phyloP scores from a whole-genome alignment of 2,113 vertebrate genomes.

The Cololabis saira region DNA sequence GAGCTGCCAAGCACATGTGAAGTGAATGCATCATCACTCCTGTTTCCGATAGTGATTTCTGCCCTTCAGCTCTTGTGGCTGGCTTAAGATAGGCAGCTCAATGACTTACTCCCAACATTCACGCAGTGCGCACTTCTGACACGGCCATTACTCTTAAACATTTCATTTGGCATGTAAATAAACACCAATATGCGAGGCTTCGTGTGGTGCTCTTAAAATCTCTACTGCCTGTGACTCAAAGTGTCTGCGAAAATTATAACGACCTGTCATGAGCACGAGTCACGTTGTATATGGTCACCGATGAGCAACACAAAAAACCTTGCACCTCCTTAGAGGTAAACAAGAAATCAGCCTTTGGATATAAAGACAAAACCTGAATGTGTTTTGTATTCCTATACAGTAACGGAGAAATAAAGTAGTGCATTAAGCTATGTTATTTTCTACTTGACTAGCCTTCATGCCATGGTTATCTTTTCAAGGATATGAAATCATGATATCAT shows the following conservation, averaged over 20 bases:
- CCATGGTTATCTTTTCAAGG: no score
- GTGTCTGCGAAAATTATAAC: background rate
- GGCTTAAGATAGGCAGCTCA: constrained; percentile 60
- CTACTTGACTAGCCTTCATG: no score
- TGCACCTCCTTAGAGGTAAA: no score
- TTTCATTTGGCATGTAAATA: constrained; percentile 40
- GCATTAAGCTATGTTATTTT: no score
- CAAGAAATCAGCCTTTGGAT: no score
- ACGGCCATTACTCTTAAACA: constrained; percentile 28
- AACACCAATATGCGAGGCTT: constrained; percentile 11
- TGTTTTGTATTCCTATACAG: no score
- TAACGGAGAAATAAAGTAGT: no score
- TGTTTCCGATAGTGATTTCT: constrained; percentile 59
- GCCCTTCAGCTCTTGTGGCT: constrained; percentile 43
- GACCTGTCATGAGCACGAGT: constrained; percentile 17
- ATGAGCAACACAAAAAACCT: constrained; percentile 3
- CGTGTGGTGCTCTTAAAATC: constrained; percentile 22
- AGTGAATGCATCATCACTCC: constrained; percentile 60
- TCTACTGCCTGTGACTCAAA: constrained; percentile 5
- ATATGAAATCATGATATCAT: no score
- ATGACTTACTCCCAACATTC: constrained; percentile 35
- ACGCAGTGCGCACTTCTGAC: constrained; percentile 24
- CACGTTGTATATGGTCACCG: constrained; percentile 5
- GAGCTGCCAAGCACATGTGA: constrained; percentile 50
- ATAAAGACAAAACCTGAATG: no score